These are phyloP conservation scores for Drosophila subsilvestris DNA, from an alignment of 2,888 invertebrate species.

Conservation along the genomic window DNA sequence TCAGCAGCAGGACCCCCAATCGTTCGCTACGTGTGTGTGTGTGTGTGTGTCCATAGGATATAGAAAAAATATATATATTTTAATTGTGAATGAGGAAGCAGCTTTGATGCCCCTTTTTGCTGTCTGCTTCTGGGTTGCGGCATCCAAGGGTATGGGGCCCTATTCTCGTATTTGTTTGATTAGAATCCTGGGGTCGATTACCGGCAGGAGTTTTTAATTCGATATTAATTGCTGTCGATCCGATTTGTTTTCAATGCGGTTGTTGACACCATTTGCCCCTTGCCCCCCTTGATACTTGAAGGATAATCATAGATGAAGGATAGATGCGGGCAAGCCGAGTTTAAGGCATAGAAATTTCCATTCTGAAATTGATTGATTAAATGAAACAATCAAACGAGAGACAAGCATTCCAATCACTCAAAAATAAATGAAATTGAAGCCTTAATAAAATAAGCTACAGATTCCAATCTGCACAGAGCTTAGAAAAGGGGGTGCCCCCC, in stretches of 20 bases:
- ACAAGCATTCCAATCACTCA: neutral
- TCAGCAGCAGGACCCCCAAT: constrained; percentile 41
- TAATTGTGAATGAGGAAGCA: constrained; percentile 61
- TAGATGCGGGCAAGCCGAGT: too few relatives aligned
- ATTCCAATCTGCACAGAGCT: neutral
- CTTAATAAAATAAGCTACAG: constrained; percentile 12
- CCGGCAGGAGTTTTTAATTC: constrained; percentile 42
- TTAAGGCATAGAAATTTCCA: too few relatives aligned
- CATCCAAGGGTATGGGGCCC: constrained; percentile 7
- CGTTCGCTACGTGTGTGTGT: constrained; percentile 23
- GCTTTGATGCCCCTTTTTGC: constrained; percentile 16
- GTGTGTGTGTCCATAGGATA: constrained; percentile 50
- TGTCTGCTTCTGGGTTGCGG: neutral
- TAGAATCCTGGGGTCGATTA: constrained; percentile 53
- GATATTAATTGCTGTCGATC: constrained; percentile 47
- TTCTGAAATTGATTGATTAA: too few relatives aligned
- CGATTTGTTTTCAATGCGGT: constrained; percentile 33
- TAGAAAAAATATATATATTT: constrained; percentile 59
- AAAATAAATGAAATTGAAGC: neutral
- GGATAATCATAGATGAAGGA: neutral
- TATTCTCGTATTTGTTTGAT: constrained; percentile 56
- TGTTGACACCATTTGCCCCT: constrained; percentile 7
- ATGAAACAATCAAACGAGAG: neutral
- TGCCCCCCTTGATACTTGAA: neutral
- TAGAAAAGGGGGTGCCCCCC: too few relatives aligned